Evolutionary conservation across 2,888 invertebrate species (phyloP).

Genomic region (Deroplatys truncata): DNA sequence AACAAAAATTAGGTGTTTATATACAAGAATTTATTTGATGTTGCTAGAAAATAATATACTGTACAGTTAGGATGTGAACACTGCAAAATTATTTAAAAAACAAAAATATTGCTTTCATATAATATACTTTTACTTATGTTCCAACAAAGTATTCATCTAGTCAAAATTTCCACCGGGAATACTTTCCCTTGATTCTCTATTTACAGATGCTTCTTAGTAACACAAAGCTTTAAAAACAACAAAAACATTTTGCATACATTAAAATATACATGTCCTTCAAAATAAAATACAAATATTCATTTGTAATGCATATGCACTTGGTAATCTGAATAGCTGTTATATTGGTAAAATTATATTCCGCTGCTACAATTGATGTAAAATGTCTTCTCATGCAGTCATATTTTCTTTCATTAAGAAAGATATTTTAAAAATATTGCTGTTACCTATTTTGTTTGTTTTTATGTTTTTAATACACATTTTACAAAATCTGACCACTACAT

Average conservation of each 20-base stretch:
- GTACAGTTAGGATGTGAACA: background rate
- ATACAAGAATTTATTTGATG: background rate
- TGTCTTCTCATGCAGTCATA: background rate
- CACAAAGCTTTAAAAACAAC: background rate
- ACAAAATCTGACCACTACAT: background rate
- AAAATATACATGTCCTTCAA: background rate
- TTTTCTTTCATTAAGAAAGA: background rate
- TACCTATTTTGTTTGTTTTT: background rate
- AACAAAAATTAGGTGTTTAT: background rate
- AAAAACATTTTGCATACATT: background rate
- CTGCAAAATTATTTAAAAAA: background rate
- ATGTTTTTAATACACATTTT: background rate
- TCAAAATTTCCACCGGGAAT: background rate
- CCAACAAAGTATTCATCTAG: background rate
- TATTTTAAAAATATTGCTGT: background rate
- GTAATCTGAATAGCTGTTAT: background rate
- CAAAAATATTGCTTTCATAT: background rate
- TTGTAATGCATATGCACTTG: background rate
- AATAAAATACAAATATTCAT: background rate
- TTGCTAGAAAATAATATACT: background rate
- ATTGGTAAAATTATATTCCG: background rate
- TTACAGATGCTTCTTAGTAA: background rate
- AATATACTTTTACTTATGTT: background rate
- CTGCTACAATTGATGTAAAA: background rate
- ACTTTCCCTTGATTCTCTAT: background rate